Evolutionary conservation across 2,888 invertebrate genomes (phyloP).

Genomic region (Diarsia mendica): DNA sequence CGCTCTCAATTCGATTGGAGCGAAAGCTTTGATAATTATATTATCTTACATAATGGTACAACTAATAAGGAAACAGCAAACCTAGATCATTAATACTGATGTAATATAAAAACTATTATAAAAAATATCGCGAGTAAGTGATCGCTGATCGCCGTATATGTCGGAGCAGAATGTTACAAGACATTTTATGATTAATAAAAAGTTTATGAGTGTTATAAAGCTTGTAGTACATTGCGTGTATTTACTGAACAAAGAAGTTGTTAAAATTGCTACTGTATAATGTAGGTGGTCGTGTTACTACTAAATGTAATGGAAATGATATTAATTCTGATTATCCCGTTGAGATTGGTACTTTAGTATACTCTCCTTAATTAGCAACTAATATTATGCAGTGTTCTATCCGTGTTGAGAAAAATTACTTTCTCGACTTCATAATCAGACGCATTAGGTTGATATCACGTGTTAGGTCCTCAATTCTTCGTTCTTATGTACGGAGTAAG

Average conservation of each 20-base stretch:
- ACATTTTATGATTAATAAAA: conserved; percentile 49
- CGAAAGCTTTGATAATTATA: conserved; percentile 58
- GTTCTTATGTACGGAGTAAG: neutral
- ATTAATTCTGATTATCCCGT: neutral
- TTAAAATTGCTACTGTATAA: conserved; percentile 17
- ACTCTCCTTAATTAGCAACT: neutral
- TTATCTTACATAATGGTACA: conserved; percentile 59
- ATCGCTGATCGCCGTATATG: conserved; percentile 33
- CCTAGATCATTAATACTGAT: conserved; percentile 59
- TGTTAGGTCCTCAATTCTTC: neutral
- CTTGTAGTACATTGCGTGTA: conserved; percentile 31
- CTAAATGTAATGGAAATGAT: neutral
- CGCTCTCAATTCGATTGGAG: conserved; percentile 41
- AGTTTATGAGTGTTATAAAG: conserved; percentile 25
- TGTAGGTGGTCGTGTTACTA: neutral
- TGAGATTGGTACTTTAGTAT: neutral
- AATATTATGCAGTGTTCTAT: too few species aligned
- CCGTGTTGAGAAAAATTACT: neutral
- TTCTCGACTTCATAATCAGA: neutral
- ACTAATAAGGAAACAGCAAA: conserved; percentile 61
- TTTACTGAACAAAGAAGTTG: conserved; percentile 35
- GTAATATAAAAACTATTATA: conserved; percentile 44
- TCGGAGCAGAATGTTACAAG: conserved; percentile 36
- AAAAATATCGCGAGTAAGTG: conserved; percentile 40
- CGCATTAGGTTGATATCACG: neutral